A percentile compares a stretch with the other conserved stretches of the same genome.
These are phyloP conservation scores for Ceyx margarethae DNA, from an alignment of 2,113 vertebrate genomes.

Conservation along the genomic window DNA sequence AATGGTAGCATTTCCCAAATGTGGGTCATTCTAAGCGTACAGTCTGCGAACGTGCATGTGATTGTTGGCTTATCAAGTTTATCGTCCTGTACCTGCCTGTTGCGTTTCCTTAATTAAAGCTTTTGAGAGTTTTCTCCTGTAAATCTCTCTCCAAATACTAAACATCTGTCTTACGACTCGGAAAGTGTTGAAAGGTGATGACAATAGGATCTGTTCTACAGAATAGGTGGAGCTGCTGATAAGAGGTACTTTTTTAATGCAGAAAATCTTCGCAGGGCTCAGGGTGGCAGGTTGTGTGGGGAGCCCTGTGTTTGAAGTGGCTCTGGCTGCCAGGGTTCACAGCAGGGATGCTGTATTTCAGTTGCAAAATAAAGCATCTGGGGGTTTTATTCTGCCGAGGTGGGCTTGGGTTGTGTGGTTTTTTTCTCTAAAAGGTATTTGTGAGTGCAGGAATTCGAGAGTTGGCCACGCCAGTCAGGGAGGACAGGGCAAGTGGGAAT, in stretches of 20 bases:
- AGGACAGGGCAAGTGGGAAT: slow-evolving; percentile 27
- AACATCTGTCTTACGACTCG: neutral
- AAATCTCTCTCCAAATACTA: neutral
- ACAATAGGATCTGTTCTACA: neutral
- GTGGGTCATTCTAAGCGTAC: neutral
- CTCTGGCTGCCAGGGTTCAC: neutral
- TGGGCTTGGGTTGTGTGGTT: neutral
- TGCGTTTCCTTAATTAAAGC: slow-evolving; percentile 11
- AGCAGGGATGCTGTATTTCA: neutral
- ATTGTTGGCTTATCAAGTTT: slow-evolving; percentile 16
- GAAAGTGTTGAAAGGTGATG: neutral
- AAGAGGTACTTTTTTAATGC: rapidly evolving
- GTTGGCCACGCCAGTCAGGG: neutral
- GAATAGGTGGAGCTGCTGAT: neutral
- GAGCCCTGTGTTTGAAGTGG: neutral
- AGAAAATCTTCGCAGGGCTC: neutral
- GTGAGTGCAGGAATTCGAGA: neutral
- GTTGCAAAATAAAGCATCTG: neutral
- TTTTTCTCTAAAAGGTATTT: neutral
- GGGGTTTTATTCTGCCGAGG: neutral
- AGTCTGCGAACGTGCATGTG: neutral
- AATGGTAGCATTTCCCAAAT: neutral
- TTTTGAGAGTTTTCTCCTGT: neutral
- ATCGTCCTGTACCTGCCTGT: neutral
- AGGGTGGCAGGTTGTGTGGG: neutral